These are phyloP conservation scores for Gonioctena quinquepunctata DNA, from an alignment of 1,140 invertebrate species.

Conservation along the genomic window DNA sequence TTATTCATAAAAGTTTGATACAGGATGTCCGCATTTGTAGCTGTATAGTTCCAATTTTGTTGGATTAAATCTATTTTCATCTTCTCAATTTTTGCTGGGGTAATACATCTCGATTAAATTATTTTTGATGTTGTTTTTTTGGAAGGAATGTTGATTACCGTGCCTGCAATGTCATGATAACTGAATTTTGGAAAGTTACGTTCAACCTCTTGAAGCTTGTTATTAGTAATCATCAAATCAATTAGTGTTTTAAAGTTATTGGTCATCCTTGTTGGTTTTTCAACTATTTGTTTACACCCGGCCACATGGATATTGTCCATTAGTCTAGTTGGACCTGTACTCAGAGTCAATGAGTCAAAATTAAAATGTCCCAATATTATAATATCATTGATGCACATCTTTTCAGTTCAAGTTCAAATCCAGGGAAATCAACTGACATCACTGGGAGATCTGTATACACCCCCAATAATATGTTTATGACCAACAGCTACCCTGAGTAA, in stretches of 20 bases:
- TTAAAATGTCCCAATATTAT: neutral
- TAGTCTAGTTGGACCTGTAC: neutral
- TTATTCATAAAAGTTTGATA: neutral
- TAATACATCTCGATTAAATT: neutral
- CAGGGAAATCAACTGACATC: neutral
- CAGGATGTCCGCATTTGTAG: no score
- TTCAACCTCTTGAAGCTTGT: neutral
- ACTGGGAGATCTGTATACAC: neutral
- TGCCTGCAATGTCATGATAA: neutral
- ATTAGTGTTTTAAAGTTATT: neutral
- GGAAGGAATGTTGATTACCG: neutral
- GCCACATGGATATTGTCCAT: neutral
- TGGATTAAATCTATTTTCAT: neutral
- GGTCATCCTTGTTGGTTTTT: no score
- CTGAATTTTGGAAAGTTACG: neutral
- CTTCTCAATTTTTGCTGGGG: neutral
- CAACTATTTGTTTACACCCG: neutral
- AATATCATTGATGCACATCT: neutral
- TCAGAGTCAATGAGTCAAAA: neutral
- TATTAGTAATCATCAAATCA: neutral
- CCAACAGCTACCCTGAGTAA: neutral
- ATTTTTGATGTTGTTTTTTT: neutral
- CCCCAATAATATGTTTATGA: neutral
- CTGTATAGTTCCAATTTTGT: neutral
- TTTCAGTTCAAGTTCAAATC: neutral